Evolutionary conservation across 92 coral and sea anemone species (phyloP).

Genomic region (Parazoanthus swiftii): DNA sequence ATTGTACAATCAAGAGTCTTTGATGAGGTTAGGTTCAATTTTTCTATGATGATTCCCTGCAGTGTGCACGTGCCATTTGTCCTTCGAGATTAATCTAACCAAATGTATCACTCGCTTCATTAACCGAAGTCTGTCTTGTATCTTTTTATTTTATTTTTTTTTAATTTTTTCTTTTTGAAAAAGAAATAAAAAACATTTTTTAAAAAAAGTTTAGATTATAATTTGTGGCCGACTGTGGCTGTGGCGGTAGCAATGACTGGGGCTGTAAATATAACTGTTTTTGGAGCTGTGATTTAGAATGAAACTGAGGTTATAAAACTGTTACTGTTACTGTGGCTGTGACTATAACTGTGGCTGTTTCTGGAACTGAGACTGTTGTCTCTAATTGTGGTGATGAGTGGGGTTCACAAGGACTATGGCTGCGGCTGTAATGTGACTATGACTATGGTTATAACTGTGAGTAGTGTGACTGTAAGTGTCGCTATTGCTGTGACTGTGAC

Average conservation of each 20-base stretch:
- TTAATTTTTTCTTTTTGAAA: too few species aligned
- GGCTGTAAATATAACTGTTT: background rate
- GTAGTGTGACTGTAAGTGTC: background rate
- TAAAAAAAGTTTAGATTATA: too few species aligned
- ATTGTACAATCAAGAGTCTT: conserved; percentile 96
- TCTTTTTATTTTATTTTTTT: too few species aligned
- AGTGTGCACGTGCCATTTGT: background rate
- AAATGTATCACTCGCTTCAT: too few species aligned
- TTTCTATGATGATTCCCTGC: background rate
- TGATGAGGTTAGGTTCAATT: conserved; percentile 78
- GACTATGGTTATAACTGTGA: background rate
- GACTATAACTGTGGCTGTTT: background rate
- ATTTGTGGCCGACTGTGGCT: too few species aligned
- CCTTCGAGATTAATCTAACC: background rate
- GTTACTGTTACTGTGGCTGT: background rate
- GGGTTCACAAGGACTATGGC: background rate
- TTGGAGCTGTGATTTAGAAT: background rate
- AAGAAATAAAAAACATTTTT: too few species aligned
- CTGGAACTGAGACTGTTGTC: background rate
- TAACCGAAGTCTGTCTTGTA: too few species aligned
- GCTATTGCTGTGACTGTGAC: background rate
- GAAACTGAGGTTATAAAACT: too few species aligned
- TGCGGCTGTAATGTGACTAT: background rate
- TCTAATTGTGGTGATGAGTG: background rate
- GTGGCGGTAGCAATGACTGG: background rate